Evolutionary conservation across 2,797 vertebrate species (phyloP).

Genomic region (Rhincodon typus): DNA sequence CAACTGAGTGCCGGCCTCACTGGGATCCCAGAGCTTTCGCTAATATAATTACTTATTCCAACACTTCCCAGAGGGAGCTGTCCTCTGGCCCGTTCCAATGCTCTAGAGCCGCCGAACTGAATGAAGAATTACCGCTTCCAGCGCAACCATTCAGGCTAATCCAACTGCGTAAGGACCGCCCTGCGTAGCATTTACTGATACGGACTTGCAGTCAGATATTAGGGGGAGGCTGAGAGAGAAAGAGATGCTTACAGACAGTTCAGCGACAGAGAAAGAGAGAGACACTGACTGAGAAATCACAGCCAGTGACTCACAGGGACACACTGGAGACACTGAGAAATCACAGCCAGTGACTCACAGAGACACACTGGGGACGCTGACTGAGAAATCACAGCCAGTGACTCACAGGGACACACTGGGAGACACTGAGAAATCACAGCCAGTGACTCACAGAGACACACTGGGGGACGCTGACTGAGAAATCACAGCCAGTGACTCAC

Average conservation of each 20-base stretch:
- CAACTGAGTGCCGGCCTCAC: neutral
- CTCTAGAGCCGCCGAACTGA: neutral
- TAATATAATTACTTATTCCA: neutral
- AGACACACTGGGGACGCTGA: too few species aligned
- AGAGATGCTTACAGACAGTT: neutral
- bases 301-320: neutral
- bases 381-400: too few species aligned
- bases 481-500: too few species aligned
- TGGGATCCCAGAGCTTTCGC: neutral
- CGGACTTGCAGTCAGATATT: neutral
- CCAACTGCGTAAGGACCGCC: conserved; percentile 9
- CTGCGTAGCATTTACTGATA: neutral
- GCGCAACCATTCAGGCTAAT: neutral
- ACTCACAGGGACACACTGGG: too few species aligned
- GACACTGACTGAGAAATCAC: neutral
- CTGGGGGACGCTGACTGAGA: too few species aligned
- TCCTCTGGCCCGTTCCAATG: neutral
- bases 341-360: neutral
- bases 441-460: too few species aligned
- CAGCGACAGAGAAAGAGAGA: neutral
- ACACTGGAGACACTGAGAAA: neutral
- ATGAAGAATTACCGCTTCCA: neutral
- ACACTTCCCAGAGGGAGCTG: neutral
- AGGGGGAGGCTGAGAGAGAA: neutral
- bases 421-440: neutral